Conservation (phyloP, 2,888 invertebrate genomes). For the Sycophila texana region DNA sequence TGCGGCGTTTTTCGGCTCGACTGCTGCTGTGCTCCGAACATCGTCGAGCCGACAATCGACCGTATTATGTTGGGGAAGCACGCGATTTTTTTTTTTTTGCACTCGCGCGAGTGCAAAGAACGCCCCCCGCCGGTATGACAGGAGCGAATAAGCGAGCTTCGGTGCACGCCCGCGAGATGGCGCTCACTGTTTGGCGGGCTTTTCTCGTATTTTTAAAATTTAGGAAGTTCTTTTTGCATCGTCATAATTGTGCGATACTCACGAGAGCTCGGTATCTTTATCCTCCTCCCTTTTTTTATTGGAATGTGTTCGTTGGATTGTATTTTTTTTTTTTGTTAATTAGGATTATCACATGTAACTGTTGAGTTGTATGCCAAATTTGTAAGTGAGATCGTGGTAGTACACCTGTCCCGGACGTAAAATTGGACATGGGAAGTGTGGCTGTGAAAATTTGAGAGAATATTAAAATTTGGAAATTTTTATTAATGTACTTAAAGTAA, state of each 20-base stretch:
- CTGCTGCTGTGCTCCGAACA: neutral
- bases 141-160: neutral
- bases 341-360: constrained; percentile 61
- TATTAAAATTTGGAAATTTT: neutral
- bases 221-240: too few species aligned
- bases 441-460: constrained; percentile 76
- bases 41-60: neutral
- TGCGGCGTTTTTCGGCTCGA: neutral
- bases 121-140: neutral
- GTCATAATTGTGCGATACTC: too few species aligned
- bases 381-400: constrained; percentile 84
- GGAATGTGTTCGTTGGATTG: too few species aligned
- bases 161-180: too few species aligned
- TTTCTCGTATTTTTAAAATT: too few species aligned
- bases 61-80: neutral
- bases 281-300: too few species aligned
- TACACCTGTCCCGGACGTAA: constrained; percentile 86
- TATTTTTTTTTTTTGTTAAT: neutral
- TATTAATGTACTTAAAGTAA: too few species aligned
- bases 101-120: neutral
- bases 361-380: constrained; percentile 79
- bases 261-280: too few species aligned
- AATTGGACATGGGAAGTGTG: constrained; percentile 84
- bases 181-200: too few species aligned
- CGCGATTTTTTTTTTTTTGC: neutral